Evolutionary conservation across 2,113 vertebrate genomes (phyloP).

Genomic region (Melospiza georgiana): DNA sequence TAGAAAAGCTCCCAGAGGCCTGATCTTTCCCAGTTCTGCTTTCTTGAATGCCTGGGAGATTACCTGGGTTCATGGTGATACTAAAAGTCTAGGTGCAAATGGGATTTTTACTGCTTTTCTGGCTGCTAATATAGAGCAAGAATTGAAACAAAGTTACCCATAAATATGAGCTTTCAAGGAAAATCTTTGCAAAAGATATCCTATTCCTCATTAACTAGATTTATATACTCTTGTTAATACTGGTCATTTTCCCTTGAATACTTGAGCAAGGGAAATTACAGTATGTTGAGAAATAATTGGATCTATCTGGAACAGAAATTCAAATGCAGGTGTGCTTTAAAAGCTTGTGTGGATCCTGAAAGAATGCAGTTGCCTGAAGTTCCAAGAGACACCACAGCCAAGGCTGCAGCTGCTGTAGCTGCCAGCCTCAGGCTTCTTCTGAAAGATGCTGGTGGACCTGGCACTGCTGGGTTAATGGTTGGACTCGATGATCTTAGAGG

Average conservation of each 20-base stretch:
- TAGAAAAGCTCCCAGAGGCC: background rate
- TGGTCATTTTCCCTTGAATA: background rate
- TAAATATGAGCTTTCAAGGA: background rate
- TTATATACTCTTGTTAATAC: background rate
- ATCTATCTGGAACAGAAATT: background rate
- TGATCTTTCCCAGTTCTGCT: background rate
- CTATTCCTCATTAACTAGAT: constrained; percentile 23
- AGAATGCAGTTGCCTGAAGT: background rate
- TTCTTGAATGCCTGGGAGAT: background rate
- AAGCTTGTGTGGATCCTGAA: background rate
- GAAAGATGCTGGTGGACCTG: background rate
- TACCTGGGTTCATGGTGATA: background rate
- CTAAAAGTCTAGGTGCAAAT: background rate
- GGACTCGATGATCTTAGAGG: background rate
- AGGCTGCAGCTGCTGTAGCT: background rate
- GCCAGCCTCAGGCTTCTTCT: background rate
- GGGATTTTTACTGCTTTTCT: background rate
- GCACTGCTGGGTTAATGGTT: background rate
- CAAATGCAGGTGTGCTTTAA: background rate
- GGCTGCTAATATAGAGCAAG: background rate
- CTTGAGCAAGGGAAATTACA: constrained; percentile 1
- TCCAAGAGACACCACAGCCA: background rate
- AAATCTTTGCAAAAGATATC: constrained; percentile 7
- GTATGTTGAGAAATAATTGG: background rate
- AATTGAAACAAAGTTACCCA: background rate